phyloP scores from a whole-genome alignment of 1,140 invertebrate species.

The Pogonus chalceus region DNA sequence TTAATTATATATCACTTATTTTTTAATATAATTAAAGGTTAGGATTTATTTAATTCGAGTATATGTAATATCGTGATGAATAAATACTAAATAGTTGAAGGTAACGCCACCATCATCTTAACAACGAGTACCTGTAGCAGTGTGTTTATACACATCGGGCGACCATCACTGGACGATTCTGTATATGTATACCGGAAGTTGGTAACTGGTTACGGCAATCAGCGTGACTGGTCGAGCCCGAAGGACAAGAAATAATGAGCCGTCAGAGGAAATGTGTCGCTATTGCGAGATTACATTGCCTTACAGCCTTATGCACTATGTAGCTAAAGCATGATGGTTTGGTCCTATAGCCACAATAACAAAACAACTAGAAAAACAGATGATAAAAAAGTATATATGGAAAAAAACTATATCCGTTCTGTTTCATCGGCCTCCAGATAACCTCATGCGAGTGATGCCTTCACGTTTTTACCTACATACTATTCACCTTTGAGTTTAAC shows the following conservation, averaged over 20 bases:
- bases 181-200: constrained; percentile 22
- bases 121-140: neutral
- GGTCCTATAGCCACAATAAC: neutral
- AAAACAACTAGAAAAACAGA: constrained; percentile 1
- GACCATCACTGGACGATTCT: neutral
- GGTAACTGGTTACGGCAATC: constrained; percentile 30
- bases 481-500: too few relatives aligned
- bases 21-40: too few relatives aligned
- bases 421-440: constrained; percentile 4
- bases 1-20: too few relatives aligned
- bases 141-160: neutral
- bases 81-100: too few relatives aligned
- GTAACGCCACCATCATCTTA: too few relatives aligned
- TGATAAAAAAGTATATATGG: neutral
- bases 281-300: constrained; percentile 16
- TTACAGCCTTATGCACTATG: too few relatives aligned
- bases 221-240: constrained; percentile 30
- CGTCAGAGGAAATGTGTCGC: constrained; percentile 25
- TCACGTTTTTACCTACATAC: too few relatives aligned
- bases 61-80: too few relatives aligned
- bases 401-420: constrained; percentile 2
- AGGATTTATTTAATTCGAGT: too few relatives aligned
- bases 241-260: constrained; percentile 30
- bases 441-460: neutral
- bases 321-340: too few relatives aligned